Evolutionary conservation across 2,888 invertebrate species (phyloP).

Genomic region (Drosophila pseudotalamancana): DNA sequence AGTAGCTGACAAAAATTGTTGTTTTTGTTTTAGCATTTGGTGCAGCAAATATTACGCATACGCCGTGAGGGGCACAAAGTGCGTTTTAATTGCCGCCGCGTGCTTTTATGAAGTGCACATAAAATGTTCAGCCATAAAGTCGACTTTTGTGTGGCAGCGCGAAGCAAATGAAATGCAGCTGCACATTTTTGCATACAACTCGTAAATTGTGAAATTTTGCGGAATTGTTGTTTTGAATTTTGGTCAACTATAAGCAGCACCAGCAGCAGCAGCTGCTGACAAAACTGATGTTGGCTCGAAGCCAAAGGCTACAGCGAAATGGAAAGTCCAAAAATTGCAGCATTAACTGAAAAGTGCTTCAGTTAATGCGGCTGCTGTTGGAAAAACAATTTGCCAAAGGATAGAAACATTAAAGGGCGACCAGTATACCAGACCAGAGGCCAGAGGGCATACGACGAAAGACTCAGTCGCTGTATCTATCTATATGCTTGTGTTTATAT

Average conservation of each 20-base stretch:
- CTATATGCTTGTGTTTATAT: neutral
- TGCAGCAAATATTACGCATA: conserved; percentile 59
- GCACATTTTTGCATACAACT: conserved; percentile 9
- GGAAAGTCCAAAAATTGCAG: conserved; percentile 54
- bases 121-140: conserved; percentile 34
- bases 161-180: conserved; percentile 22
- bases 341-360: conserved; percentile 44
- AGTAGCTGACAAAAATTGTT: conserved; percentile 26
- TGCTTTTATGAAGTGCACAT: conserved; percentile 62
- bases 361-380: conserved; percentile 22
- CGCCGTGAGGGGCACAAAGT: conserved; percentile 54
- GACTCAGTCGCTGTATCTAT: neutral
- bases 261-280: neutral
- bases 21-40: conserved; percentile 23
- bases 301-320: conserved; percentile 34
- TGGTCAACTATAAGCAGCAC: conserved; percentile 16
- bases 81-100: conserved; percentile 67
- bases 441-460: no score
- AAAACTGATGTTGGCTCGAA: conserved; percentile 13
- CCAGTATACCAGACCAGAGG: conserved; percentile 1
- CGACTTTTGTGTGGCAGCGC: conserved; percentile 12
- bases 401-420: conserved; percentile 54
- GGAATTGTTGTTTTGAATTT: conserved; percentile 5
- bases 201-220: conserved; percentile 28
- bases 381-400: conserved; percentile 50